Conservation (phyloP, 2,113 vertebrate genomes). For the Peromyscus leucopus region DNA sequence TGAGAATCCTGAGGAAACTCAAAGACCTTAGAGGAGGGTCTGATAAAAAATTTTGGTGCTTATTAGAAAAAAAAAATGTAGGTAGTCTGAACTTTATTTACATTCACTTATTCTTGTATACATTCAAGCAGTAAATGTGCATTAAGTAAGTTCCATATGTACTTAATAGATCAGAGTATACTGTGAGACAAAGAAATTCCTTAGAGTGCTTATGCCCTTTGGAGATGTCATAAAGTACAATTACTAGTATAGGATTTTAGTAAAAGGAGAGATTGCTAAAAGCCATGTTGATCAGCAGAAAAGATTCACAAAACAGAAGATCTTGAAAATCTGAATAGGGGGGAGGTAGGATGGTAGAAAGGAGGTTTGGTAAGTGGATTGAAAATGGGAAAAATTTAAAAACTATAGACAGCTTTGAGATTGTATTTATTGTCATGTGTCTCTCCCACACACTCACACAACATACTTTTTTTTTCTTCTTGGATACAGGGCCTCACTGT, state of each 20-base stretch:
- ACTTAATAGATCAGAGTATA: not conserved
- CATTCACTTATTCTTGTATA: not conserved
- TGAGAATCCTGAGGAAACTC: not conserved
- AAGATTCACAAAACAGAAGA: not conserved
- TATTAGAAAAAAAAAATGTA: not conserved
- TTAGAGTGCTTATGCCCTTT: not conserved
- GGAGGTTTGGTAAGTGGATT: not conserved
- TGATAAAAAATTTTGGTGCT: not conserved
- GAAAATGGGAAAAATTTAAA: not conserved
- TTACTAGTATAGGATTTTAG: not conserved
- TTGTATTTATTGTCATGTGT: not conserved
- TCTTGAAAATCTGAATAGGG: not conserved
- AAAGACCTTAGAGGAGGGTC: conserved; percentile 24
- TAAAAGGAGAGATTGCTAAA: not conserved
- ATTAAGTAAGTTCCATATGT: not conserved
- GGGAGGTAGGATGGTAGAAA: not conserved
- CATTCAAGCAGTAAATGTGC: not conserved
- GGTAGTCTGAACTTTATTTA: not conserved
- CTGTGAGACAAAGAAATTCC: not conserved
- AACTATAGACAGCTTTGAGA: not conserved
- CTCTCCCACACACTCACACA: not conserved
- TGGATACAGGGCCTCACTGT: not conserved
- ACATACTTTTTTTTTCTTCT: not conserved
- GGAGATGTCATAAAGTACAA: not conserved
- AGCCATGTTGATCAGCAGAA: not conserved